Percentiles rank a stretch among this genome's conserved stretches.
phyloP scores from a whole-genome alignment of 2,888 invertebrate genomes.

The Eupithecia centaureata region DNA sequence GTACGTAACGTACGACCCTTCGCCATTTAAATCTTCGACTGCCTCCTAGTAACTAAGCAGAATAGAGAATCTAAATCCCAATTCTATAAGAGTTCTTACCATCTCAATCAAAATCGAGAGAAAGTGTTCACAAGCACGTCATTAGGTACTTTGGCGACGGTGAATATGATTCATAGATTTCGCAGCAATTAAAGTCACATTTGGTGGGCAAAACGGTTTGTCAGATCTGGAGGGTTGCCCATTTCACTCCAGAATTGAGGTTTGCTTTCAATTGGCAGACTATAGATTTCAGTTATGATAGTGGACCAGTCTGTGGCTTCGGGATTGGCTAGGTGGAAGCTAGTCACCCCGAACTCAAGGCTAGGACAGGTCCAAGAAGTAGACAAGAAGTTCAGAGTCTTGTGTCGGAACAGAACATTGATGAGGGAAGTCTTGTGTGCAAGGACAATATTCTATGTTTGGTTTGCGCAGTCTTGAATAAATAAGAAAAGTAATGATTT shows the following conservation, averaged over 20 bases:
- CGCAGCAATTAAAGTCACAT: background rate
- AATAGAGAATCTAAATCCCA: no score
- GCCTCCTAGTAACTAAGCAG: no score
- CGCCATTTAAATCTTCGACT: no score
- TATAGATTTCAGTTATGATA: background rate
- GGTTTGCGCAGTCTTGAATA: no score
- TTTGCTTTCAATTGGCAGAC: background rate
- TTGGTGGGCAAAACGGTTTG: background rate
- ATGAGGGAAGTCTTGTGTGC: background rate
- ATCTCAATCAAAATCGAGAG: background rate
- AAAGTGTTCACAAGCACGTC: background rate
- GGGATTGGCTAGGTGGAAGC: background rate
- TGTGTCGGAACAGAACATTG: background rate
- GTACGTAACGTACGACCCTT: background rate
- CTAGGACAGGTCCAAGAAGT: no score
- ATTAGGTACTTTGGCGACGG: background rate
- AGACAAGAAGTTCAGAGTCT: no score
- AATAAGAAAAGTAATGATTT: no score
- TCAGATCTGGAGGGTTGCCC: background rate
- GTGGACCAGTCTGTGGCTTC: background rate
- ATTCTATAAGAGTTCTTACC: no score
- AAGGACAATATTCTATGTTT: background rate
- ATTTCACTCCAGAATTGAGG: background rate
- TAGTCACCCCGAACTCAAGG: background rate
- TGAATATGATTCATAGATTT: constrained; percentile 5